Conservation (phyloP, 2,888 invertebrate genomes). For the Blastobasis lacticolella region DNA sequence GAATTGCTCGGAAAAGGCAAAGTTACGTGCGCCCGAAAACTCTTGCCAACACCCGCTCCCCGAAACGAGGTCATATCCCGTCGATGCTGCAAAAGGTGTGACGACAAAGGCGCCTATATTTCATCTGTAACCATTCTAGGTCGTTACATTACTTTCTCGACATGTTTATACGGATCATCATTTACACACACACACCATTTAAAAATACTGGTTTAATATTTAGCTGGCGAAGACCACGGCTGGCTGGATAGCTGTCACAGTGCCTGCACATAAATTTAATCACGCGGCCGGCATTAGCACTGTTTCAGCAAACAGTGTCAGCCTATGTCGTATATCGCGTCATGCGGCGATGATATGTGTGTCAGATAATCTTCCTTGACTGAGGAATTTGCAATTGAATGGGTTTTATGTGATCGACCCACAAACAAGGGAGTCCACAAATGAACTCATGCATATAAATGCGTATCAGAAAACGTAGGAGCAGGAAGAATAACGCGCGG, state of each 20-base stretch:
- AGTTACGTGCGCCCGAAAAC: constrained; percentile 45
- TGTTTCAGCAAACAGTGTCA: too few species aligned
- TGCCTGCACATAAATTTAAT: too few species aligned
- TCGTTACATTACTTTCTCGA: neutral
- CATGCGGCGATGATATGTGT: neutral
- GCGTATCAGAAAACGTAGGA: neutral
- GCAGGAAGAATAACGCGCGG: neutral
- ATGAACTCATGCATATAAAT: neutral
- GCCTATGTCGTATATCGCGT: too few species aligned
- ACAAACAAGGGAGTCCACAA: neutral
- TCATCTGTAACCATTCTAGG: too few species aligned
- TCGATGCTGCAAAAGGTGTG: constrained; percentile 19
- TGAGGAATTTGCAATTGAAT: neutral
- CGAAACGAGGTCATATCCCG: constrained; percentile 34
- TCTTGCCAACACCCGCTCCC: constrained; percentile 33
- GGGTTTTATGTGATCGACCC: neutral
- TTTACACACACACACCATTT: neutral
- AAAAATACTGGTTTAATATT: neutral
- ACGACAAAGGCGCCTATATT: constrained; percentile 5
- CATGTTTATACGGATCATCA: neutral
- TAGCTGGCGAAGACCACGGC: too few species aligned
- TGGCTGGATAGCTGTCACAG: too few species aligned
- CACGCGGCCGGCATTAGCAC: too few species aligned
- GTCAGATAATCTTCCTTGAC: neutral
- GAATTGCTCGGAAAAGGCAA: constrained; percentile 44